Base-by-base conservation (phyloP, 2,888 invertebrate species). In the Chrysomela aeneicollis region DNA sequence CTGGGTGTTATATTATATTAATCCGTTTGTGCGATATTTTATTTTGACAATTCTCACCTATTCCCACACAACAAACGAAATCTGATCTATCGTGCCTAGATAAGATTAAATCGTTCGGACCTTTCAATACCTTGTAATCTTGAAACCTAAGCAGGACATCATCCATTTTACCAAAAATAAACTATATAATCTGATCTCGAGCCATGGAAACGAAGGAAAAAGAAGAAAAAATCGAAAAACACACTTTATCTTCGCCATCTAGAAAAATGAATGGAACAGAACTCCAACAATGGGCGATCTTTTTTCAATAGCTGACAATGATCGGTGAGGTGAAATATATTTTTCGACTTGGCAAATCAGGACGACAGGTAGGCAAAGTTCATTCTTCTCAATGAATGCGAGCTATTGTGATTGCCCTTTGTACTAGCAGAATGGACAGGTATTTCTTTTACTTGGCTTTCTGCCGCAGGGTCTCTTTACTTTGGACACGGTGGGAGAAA, bases 261-360 rank as follows among this genome's bases (percentile, higher is more conserved):
- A 51, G 61, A 63, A 70, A 74, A 75, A 73, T 74, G 70, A 70
- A 74, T 74, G 73, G 74, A 67, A 71, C 66, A 67, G 66, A 53
- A 47, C 26, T 30, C 49, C 70, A 69, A 74, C 73, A 76, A 76
- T 66, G 60, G 53, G 30, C 47, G 66, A 66, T 67, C 67, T 73
- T 76, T 74, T 52, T 71, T 76, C 66, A 75, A 76, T 75, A 73
- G 78, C 75, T 78, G 80, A 80, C 79, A 79, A 79, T 79, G 79
- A 79, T 79, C 76, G 75, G 75, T 73, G 77, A 80, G 78, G 78
- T 77, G 79, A 79, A 80, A 80, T 80, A 78, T 79, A 78, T 80
- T 80, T 63, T 78, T 79, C 78, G 78, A 79, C 78, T 80, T 78
- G 78, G 78, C 79, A 80, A 80, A 81, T 80, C 79, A 78, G 75